Evolutionary conservation across 2,113 vertebrate species (phyloP).

Genomic region (Oncorhynchus masou): DNA sequence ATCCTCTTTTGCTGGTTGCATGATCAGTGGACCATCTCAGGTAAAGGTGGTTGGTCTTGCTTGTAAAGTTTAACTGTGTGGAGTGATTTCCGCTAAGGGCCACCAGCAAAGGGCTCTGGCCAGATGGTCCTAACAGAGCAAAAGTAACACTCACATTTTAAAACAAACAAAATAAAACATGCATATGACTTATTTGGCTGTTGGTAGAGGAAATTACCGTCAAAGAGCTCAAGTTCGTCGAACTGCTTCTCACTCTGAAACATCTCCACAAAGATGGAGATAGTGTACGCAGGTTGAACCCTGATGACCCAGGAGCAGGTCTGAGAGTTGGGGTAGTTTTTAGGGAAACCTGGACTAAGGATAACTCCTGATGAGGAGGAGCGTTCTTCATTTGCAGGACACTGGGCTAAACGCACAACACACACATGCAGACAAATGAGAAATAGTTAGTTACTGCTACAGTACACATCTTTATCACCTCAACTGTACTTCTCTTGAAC

Average conservation of each 20-base stretch:
- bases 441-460: too few relatives aligned
- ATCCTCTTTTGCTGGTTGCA: constrained; percentile 95
- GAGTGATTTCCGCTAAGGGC: constrained; percentile 94
- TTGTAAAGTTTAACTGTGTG: constrained; percentile 88
- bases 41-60: constrained; percentile 86
- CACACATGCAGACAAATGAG: not conserved
- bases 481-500: too few relatives aligned
- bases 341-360: constrained; percentile 93
- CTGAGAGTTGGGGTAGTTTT: constrained; percentile 94
- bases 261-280: constrained; percentile 90
- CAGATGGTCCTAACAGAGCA: constrained; percentile 81
- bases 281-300: constrained; percentile 82
- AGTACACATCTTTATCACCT: too few relatives aligned
- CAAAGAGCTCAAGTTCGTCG: constrained; percentile 93
- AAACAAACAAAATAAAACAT: too few relatives aligned
- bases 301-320: constrained; percentile 94
- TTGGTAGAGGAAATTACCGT: constrained; percentile 75
- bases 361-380: constrained; percentile 91
- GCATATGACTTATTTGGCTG: not conserved
- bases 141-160: not conserved
- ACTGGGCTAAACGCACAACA: constrained; percentile 79
- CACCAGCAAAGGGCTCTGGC: constrained; percentile 89
- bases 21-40: constrained; percentile 98
- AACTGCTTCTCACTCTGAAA: constrained; percentile 99
- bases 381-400: constrained; percentile 91